phyloP scores from a whole-genome alignment of 2,888 invertebrate genomes.

The Platycheirus rosarum region DNA sequence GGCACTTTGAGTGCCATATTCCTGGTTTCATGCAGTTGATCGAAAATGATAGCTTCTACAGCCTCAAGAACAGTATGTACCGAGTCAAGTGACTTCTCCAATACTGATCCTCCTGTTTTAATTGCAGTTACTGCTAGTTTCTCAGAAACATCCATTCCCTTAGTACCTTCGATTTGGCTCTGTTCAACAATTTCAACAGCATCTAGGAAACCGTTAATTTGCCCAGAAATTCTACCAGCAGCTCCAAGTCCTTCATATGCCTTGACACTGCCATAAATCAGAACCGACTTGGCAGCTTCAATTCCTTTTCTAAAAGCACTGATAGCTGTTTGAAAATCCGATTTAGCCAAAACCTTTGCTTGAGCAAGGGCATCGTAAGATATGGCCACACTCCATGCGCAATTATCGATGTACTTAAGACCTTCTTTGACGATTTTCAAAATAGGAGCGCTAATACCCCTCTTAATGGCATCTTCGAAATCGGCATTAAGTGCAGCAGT shows the following conservation, averaged over 20 bases:
- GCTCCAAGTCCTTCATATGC: not conserved
- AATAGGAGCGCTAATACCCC: not conserved
- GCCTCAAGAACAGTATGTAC: not conserved
- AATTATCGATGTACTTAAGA: not conserved
- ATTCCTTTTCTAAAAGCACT: not conserved
- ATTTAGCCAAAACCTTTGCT: not conserved
- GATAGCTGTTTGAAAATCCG: conserved; percentile 9
- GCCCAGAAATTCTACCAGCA: not conserved
- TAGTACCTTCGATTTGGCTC: conserved; percentile 2
- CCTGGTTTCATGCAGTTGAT: not conserved
- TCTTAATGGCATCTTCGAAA: not conserved
- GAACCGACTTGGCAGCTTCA: not conserved
- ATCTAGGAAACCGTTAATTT: not conserved
- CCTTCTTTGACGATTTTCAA: not conserved
- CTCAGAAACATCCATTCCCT: not conserved
- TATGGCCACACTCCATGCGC: conserved; percentile 8
- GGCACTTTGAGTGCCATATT: too few relatives aligned
- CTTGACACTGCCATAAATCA: conserved; percentile 2
- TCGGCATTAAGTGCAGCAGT: not conserved
- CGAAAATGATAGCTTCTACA: conserved; percentile 3
- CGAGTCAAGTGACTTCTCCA: not conserved
- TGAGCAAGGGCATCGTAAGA: not conserved
- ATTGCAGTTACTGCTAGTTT: not conserved
- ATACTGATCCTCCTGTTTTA: not conserved
- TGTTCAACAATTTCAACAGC: conserved; percentile 5